Base-by-base conservation (phyloP, 37 sponge, comb jelly and placozoan species). In the Aplysina aerophoba region DNA sequence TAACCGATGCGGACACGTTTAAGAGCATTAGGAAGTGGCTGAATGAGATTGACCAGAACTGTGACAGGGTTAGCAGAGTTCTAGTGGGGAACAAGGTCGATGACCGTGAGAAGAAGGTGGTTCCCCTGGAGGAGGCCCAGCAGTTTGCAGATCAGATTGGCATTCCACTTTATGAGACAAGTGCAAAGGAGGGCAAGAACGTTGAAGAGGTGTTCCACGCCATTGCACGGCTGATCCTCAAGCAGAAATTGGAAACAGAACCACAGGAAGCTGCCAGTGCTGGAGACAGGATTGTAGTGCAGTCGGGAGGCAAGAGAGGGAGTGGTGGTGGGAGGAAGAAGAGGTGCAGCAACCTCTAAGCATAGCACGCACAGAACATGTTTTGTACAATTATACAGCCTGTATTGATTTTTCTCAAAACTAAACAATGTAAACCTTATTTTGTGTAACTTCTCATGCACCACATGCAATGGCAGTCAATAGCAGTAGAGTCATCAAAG, bases 41-140 rank as follows among this genome's bases (percentile, higher is more conserved):
- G 16, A 89, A 93, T 68, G 99, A 98, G 72, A 98, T 98, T 16
- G 99, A 98, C 28, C 97, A 98, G 59, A 98, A 98, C 88, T 98
- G 99, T 86, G 99, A 98, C 40, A 86, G 83, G 30, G 99, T 96
- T 37, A 92, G 85, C 78, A 91, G 97, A 88, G 90, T 98, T 30
- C 73, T 98, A 97, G 99, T 98, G 35, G 99, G 99, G 0, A 98
- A 98, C 81, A 98, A 98, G 86, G 89, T 91, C 81, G 99, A 98
- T 85, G 59, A 58, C 40, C 94, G 95, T 0, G 97, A 98, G 27
- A 95, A 94, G 92, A 96, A 95, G 62, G 95, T 96, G 1, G 95
- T 95, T 0, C 73, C 85, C 11, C 85, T 73, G 22, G 91, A 91
- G 55, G 99, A 98, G 62, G 97, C 97, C 0, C 89, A 93, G 87